Evolutionary conservation across 2,113 vertebrate genomes (phyloP).

Genomic region (Nettapus auritus): DNA sequence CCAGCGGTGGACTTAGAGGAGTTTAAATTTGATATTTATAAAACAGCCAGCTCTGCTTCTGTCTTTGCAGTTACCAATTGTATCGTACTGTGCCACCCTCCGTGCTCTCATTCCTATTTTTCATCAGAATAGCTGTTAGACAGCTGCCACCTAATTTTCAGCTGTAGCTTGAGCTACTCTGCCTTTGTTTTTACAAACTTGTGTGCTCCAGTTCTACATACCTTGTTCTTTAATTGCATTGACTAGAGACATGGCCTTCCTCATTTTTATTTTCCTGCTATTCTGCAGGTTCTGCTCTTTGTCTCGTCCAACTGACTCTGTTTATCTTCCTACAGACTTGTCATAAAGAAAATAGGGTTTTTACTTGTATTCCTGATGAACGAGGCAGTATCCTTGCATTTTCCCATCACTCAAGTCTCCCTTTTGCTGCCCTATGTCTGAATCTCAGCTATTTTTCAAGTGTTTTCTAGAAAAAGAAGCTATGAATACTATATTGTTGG

Average conservation of each 20-base stretch:
- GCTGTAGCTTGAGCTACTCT: background rate
- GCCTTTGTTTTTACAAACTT: background rate
- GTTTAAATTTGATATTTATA: background rate
- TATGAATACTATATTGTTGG: background rate
- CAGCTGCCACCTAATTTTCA: background rate
- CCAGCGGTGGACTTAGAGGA: background rate
- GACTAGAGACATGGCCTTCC: background rate
- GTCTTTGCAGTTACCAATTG: background rate
- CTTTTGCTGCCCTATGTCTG: background rate
- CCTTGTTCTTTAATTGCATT: background rate
- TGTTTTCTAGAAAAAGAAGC: background rate
- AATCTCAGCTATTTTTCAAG: background rate
- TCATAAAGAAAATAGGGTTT: background rate
- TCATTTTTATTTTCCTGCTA: background rate
- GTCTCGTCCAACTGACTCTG: background rate
- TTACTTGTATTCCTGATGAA: background rate
- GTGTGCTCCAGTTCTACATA: background rate
- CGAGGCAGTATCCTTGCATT: background rate
- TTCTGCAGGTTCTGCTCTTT: background rate
- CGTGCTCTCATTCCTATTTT: background rate
- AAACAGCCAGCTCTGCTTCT: background rate
- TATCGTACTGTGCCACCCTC: background rate
- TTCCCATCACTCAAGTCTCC: rapidly evolving
- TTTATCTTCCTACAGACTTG: background rate
- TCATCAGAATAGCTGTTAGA: background rate